Evolutionary conservation across 1,140 invertebrate genomes (phyloP).

Genomic region (Drosophila sp.): DNA sequence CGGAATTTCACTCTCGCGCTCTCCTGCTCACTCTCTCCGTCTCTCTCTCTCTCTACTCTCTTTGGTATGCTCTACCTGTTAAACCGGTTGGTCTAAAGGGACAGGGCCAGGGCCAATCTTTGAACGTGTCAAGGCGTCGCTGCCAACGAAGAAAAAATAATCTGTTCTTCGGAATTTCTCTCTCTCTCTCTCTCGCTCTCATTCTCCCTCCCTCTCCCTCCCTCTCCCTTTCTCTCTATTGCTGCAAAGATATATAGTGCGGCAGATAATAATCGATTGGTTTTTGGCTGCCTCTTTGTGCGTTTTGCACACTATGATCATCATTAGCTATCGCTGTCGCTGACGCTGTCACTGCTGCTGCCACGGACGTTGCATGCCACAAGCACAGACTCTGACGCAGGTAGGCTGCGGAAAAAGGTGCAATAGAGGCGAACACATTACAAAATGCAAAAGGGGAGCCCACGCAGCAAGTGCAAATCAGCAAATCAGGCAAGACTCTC

Average conservation of each 20-base stretch:
- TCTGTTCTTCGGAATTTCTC: constrained; percentile 71
- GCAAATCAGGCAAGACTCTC: constrained; percentile 52
- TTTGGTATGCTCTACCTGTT: constrained; percentile 58
- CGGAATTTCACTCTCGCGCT: constrained; percentile 16
- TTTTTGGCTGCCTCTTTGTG: constrained; percentile 72
- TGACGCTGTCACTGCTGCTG: constrained; percentile 49
- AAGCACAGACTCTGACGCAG: constrained; percentile 34
- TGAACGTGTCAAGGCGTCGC: constrained; percentile 71
- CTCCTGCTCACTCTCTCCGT: background rate
- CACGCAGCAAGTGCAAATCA: constrained; percentile 65
- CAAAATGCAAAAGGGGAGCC: constrained; percentile 45
- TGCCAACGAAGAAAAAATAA: constrained; percentile 71
- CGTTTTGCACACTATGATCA: constrained; percentile 76
- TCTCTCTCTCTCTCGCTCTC: constrained; percentile 6
- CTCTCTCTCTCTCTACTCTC: background rate
- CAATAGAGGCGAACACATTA: constrained; percentile 39
- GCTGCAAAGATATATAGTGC: constrained; percentile 60
- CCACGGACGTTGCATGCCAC: constrained; percentile 20
- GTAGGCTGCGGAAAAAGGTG: constrained; percentile 63
- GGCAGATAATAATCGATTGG: constrained; percentile 80
- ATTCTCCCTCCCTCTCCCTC: constrained; percentile 1
- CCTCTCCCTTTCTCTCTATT: constrained; percentile 8
- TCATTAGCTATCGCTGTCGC: constrained; percentile 71
- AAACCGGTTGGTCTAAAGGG: constrained; percentile 76
- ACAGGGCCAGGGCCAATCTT: constrained; percentile 48